phyloP scores from a whole-genome alignment of 2,113 vertebrate genomes.

The Cygnus atratus region DNA sequence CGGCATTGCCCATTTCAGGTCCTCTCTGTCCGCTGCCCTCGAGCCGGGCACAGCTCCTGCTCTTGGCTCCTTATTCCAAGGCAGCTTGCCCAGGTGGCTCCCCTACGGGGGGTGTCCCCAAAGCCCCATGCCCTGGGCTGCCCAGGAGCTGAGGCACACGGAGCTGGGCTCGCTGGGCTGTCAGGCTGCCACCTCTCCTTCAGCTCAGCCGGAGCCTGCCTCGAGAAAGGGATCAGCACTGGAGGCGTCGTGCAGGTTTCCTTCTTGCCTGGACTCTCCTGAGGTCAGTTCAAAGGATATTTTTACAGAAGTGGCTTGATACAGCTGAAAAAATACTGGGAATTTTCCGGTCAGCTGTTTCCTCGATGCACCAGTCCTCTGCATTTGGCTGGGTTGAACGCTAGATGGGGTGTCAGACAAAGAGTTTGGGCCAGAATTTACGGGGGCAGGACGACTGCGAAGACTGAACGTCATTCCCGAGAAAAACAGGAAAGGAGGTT shows the following conservation, averaged over 20 bases:
- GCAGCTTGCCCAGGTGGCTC: neutral
- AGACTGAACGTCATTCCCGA: neutral
- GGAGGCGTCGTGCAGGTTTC: neutral
- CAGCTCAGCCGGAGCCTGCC: neutral
- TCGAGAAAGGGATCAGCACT: neutral
- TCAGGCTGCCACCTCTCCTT: accelerated
- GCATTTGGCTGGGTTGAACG: neutral
- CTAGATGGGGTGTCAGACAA: constrained; percentile 45
- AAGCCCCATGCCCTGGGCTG: neutral
- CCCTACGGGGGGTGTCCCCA: neutral
- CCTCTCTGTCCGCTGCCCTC: accelerated
- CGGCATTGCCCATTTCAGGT: accelerated
- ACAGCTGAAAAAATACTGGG: neutral
- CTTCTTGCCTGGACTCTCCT: neutral
- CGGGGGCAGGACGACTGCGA: neutral
- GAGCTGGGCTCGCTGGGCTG: neutral
- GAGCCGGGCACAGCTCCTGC: neutral
- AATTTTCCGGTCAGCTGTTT: neutral
- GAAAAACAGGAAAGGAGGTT: neutral
- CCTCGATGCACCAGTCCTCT: neutral
- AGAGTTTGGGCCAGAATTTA: neutral
- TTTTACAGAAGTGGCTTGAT: neutral
- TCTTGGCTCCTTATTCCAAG: neutral
- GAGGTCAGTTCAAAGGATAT: neutral
- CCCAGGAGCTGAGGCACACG: neutral